These are phyloP conservation scores for Charadrius vociferus DNA, from an alignment of 2,113 vertebrate species.

Conservation along the genomic window DNA sequence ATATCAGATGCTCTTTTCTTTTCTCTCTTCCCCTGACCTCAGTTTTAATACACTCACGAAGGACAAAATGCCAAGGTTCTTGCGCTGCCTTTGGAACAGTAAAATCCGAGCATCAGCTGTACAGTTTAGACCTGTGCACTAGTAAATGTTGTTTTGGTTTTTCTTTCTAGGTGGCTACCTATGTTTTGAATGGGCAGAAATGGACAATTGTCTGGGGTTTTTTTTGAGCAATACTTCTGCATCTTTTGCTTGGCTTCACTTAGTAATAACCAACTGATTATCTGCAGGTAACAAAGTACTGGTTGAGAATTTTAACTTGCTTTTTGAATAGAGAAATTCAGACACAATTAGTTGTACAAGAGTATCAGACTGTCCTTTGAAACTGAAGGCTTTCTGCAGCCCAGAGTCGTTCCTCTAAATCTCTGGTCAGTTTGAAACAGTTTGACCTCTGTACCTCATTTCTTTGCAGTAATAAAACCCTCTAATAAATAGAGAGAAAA, in stretches of 20 bases:
- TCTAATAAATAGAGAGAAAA: not conserved
- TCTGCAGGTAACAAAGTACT: not conserved
- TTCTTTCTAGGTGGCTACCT: not conserved
- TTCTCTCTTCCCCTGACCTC: not conserved
- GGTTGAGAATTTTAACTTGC: not conserved
- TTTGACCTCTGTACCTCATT: constrained; percentile 6
- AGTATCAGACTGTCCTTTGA: not conserved
- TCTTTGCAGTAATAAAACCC: not conserved
- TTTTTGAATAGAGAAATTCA: not conserved
- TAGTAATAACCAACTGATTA: not conserved
- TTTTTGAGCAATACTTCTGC: not conserved
- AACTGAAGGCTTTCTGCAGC: not conserved
- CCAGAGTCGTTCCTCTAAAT: not conserved
- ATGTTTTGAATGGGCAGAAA: not conserved
- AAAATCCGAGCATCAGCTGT: not conserved
- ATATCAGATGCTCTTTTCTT: not conserved
- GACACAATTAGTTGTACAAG: not conserved
- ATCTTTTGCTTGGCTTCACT: not conserved
- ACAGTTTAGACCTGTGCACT: not conserved
- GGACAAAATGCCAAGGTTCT: not conserved
- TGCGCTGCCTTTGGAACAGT: not conserved
- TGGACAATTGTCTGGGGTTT: not conserved
- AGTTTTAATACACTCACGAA: not conserved
- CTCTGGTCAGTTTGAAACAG: not conserved
- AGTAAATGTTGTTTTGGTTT: not conserved